phyloP scores from a whole-genome alignment of 2,113 vertebrate species.

The Lophius piscatorius region DNA sequence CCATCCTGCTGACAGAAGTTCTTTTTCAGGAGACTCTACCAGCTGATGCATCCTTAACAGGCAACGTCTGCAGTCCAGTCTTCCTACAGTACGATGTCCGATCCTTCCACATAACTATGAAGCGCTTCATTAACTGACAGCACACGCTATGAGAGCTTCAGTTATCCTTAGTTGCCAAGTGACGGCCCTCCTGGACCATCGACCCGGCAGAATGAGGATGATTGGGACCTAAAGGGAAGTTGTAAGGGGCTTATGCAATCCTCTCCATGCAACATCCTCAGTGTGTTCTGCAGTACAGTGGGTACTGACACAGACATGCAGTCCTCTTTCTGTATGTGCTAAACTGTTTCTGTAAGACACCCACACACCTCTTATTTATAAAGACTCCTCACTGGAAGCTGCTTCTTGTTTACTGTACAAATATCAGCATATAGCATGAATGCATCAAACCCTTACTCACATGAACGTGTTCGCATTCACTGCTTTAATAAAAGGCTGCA shows the following conservation, averaged over 20 bases:
- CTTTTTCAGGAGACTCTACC: slow-evolving; percentile 2
- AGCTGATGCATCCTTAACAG: slow-evolving; percentile 10
- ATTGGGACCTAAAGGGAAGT: slow-evolving; percentile 39
- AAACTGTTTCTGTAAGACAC: too few relatives aligned
- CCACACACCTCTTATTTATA: not conserved
- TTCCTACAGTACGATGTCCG: slow-evolving; percentile 1
- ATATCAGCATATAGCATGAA: too few relatives aligned
- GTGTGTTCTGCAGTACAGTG: slow-evolving; percentile 25
- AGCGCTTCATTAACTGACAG: slow-evolving; percentile 22
- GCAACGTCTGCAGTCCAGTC: not conserved
- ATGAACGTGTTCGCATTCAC: too few relatives aligned
- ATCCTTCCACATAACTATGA: slow-evolving; percentile 5
- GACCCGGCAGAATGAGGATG: slow-evolving; percentile 60
- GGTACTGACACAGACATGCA: slow-evolving; percentile 7
- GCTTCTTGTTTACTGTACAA: not conserved
- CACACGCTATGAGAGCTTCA: slow-evolving; percentile 38
- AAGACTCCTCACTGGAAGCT: not conserved
- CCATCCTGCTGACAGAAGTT: slow-evolving; percentile 36
- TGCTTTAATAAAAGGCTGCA: too few relatives aligned
- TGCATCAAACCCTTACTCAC: not conserved
- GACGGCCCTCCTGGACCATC: slow-evolving; percentile 63
- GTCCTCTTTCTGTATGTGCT: not conserved
- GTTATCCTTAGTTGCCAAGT: slow-evolving; percentile 69
- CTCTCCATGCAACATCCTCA: slow-evolving; percentile 19
- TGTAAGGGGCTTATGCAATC: slow-evolving; percentile 50